phyloP scores from a whole-genome alignment of 2,113 vertebrate species.

The Piaya cayana region DNA sequence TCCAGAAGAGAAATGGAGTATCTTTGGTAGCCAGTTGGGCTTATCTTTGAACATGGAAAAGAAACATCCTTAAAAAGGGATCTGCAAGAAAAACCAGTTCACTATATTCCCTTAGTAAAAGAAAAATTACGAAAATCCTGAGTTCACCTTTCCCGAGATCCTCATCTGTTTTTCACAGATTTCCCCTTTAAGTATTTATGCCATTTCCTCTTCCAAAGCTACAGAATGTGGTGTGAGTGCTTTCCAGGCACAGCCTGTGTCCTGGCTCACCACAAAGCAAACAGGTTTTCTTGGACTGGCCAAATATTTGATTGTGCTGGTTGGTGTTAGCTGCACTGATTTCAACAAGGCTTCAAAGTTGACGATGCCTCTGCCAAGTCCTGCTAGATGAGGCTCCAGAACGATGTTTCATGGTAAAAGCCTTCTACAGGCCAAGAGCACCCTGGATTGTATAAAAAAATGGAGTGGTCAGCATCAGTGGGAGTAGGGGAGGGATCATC shows the following conservation, averaged over 20 bases:
- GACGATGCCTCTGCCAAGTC: neutral
- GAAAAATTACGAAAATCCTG: neutral
- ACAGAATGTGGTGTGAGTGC: neutral
- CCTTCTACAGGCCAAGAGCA: too few relatives aligned
- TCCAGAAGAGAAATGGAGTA: neutral
- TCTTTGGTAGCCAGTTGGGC: neutral
- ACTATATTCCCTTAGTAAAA: neutral
- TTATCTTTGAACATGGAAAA: neutral
- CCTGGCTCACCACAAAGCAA: neutral
- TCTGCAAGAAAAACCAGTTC: neutral
- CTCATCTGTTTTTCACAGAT: neutral
- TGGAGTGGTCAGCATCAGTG: too few relatives aligned
- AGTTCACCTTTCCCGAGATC: neutral
- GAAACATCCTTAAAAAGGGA: neutral
- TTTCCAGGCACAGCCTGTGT: neutral
- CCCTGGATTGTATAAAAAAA: too few relatives aligned
- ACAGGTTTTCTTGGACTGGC: neutral
- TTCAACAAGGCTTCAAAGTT: neutral
- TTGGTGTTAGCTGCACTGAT: neutral
- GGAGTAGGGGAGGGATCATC: too few relatives aligned
- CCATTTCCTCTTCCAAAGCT: neutral
- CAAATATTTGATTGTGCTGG: neutral
- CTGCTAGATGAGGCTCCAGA: neutral
- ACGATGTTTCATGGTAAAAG: accelerated
- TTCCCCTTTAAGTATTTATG: neutral